phyloP scores from a whole-genome alignment of 2,113 vertebrate genomes.

The Hoplias malabaricus region DNA sequence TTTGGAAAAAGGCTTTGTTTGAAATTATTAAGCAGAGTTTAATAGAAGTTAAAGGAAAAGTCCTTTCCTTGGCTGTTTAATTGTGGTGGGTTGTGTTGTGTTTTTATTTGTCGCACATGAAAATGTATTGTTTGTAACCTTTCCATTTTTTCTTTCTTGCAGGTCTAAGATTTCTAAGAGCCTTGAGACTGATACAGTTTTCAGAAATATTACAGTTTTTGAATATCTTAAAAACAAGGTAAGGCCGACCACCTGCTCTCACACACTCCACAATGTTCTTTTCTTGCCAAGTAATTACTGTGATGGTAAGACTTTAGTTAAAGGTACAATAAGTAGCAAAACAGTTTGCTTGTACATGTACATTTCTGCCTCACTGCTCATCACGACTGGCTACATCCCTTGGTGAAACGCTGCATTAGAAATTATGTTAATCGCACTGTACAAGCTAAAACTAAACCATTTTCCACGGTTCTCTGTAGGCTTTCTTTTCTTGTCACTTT shows the following conservation, averaged over 20 bases:
- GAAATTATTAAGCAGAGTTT: too few species aligned
- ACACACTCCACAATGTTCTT: slow-evolving; percentile 8
- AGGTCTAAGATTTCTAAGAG: slow-evolving; percentile 99
- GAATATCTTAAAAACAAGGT: slow-evolving; percentile 99
- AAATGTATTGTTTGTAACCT: not conserved
- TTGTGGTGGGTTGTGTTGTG: too few species aligned
- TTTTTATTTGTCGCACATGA: too few species aligned
- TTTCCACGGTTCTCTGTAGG: not conserved
- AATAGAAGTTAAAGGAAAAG: too few species aligned
- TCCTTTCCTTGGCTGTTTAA: not conserved
- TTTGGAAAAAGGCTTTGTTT: too few species aligned
- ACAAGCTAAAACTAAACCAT: not conserved
- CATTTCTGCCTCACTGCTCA: not conserved
- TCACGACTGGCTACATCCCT: not conserved
- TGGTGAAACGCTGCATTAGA: not conserved
- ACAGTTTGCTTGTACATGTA: not conserved
- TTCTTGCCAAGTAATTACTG: slow-evolving; percentile 23
- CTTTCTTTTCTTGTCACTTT: not conserved
- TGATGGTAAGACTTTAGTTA: slow-evolving; percentile 28
- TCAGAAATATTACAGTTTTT: slow-evolving; percentile 99
- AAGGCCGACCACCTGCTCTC: slow-evolving; percentile 61
- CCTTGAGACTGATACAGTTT: slow-evolving; percentile 97
- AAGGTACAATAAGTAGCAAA: slow-evolving; percentile 40
- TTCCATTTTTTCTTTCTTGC: slow-evolving; percentile 43
- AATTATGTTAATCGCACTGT: not conserved